Base-by-base conservation (phyloP, 2,113 vertebrate species). In the Otolemur garnettii region DNA sequence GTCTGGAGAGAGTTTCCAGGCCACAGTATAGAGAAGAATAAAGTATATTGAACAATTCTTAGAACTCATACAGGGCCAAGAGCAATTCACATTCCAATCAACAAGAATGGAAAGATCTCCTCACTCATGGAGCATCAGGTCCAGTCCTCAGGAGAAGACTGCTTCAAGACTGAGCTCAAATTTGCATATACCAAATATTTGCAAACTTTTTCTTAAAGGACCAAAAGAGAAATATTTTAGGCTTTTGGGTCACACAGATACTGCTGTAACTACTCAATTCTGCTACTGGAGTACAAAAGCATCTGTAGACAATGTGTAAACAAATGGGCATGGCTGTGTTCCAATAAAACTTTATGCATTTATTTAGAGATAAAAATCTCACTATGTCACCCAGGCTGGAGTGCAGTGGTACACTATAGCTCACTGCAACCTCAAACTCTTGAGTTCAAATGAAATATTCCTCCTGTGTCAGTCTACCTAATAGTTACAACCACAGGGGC, bases 261-360 rank as follows among this genome's bases (percentile, higher is more conserved):
- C 45, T 81, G 66, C 66, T 45, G 28, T 33, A 68, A 86, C 14
- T 42, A 77, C 75, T 45, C 50, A 38, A 15, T 35, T 91, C 72
- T 57, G 45, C 38, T 64, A 10, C 38, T 72, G 22, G 33, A 92
- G 30, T 68, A 88, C 42, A 90, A 93, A 84, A 84, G 77, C 59
- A 90, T 50, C 30, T 38, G 79, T 33, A 71, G 72, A 60, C 82
- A 80, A 55, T 53, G 87, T 72, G 60, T 62, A 86, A 79, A 90
- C 50, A 90, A 80, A 84, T n/a, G 42, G 18, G 24, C 24, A 22
- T 19, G 21, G 59, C 88, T 90, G 2, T 90, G 62, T 94, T 55
- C 95, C 88, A 90, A 75, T 83, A 94, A 87, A 84, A 94, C 84
- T 95, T 93, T 92, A 93, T 90, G 92, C 92, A 77, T 62, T 62